Percentiles rank a stretch among this genome's conserved stretches.
Conservation (phyloP, 1,140 invertebrate genomes). For the Drosophila aff. region DNA sequence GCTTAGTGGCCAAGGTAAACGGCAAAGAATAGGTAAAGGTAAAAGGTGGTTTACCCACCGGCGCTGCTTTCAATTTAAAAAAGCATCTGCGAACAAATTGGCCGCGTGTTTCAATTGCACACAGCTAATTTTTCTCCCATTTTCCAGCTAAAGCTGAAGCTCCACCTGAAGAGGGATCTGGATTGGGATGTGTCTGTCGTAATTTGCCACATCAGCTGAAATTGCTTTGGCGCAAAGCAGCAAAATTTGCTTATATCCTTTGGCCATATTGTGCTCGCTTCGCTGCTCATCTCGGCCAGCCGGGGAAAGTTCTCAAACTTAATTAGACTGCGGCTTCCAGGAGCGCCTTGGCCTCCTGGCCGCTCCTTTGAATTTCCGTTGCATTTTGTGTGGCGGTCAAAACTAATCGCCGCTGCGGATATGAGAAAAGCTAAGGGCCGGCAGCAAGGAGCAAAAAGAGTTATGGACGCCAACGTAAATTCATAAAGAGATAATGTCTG, state of each 20-base stretch:
- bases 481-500: slow-evolving; percentile 80
- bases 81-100: slow-evolving; percentile 42
- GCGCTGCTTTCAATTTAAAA: slow-evolving; percentile 63
- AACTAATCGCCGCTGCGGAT: slow-evolving; percentile 74
- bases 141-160: slow-evolving; percentile 19
- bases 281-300: slow-evolving; percentile 14
- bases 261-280: slow-evolving; percentile 14
- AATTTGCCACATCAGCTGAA: slow-evolving; percentile 46
- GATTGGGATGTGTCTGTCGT: slow-evolving; percentile 26
- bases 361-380: slow-evolving; percentile 76
- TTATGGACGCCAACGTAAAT: slow-evolving; percentile 67
- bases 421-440: slow-evolving; percentile 60
- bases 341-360: slow-evolving; percentile 4
- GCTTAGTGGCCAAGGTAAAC: slow-evolving; percentile 17
- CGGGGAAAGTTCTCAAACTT: slow-evolving; percentile 60
- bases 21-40: background rate
- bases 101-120: slow-evolving; percentile 56
- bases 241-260: slow-evolving; percentile 50
- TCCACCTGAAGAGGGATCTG: slow-evolving; percentile 7
- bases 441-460: slow-evolving; percentile 32
- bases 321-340: slow-evolving; percentile 47
- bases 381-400: slow-evolving; percentile 61
- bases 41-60: slow-evolving; percentile 11
- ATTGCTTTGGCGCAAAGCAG: slow-evolving; percentile 36
- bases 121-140: slow-evolving; percentile 46